Evolutionary conservation across 2,797 vertebrate genomes (phyloP).

Genomic region (Coluber constrictor): DNA sequence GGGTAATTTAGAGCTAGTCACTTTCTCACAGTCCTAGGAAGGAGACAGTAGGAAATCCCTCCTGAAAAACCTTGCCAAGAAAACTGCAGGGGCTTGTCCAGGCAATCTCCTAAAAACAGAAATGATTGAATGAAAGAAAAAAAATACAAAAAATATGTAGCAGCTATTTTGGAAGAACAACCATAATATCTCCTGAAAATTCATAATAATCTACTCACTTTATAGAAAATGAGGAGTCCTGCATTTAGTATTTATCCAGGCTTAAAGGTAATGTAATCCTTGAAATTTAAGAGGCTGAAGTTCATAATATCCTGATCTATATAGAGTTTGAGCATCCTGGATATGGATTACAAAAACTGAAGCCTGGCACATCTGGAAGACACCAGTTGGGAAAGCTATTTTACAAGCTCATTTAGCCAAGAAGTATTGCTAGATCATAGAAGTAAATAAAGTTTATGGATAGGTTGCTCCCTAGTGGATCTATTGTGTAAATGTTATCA

Average conservation of each 20-base stretch:
- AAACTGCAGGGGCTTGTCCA: not conserved
- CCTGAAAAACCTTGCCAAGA: not conserved
- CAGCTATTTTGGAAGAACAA: not conserved
- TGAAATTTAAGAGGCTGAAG: not conserved
- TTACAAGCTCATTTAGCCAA: not conserved
- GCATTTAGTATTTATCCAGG: not conserved
- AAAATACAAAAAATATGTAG: not conserved
- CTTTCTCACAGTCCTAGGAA: not conserved
- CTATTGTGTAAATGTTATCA: not conserved
- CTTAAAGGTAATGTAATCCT: not conserved
- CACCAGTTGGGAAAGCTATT: not conserved
- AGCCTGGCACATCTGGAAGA: not conserved
- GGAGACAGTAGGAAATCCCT: not conserved
- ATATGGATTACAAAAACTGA: not conserved
- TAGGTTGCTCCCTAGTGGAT: slow-evolving; percentile 27
- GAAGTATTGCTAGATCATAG: not conserved
- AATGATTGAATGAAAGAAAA: not conserved
- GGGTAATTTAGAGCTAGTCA: not conserved
- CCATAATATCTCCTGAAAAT: not conserved
- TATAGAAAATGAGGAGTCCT: not conserved
- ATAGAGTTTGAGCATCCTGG: not conserved
- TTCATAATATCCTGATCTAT: not conserved
- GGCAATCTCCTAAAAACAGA: not conserved
- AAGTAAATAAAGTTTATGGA: not conserved
- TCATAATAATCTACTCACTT: not conserved